phyloP scores from a whole-genome alignment of 1,140 invertebrate genomes.

The Ephestia elutella region DNA sequence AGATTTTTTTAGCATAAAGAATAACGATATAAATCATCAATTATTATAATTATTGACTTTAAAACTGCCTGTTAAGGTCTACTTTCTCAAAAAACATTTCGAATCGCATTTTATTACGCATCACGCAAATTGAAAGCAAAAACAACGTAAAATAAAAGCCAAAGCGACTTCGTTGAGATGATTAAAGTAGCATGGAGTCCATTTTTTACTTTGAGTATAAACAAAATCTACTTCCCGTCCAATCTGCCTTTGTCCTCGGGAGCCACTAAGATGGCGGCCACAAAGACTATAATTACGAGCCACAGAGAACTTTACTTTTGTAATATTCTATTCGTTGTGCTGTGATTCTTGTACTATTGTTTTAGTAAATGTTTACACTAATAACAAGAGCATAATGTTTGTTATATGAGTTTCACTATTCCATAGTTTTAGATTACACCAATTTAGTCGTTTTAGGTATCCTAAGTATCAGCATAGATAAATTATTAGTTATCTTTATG shows the following conservation, averaged over 20 bases:
- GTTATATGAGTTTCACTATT: too few species aligned
- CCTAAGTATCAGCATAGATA: too few species aligned
- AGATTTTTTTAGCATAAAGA: too few species aligned
- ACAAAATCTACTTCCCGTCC: conserved; percentile 30
- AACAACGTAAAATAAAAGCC: not conserved
- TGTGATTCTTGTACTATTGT: not conserved
- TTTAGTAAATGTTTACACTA: too few species aligned
- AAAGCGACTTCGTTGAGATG: conserved; percentile 9
- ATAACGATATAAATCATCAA: too few species aligned
- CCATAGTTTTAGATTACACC: too few species aligned
- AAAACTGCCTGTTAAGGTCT: too few species aligned
- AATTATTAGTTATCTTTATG: too few species aligned
- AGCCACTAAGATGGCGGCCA: conserved; percentile 8
- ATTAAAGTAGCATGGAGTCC: conserved; percentile 12
- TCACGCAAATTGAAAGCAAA: not conserved
- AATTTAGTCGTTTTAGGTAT: too few species aligned
- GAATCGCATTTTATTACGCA: not conserved
- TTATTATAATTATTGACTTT: too few species aligned
- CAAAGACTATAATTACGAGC: not conserved
- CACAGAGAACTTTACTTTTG: not conserved
- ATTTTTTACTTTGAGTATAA: conserved; percentile 32
- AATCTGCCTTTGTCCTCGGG: conserved; percentile 21
- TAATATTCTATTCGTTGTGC: not conserved
- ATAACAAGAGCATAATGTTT: too few species aligned
- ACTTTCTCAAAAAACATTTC: too few species aligned